Evolutionary conservation across 2,888 invertebrate species (phyloP), one percentile per base, ranked within the genome.

Genomic region (Nomada fucata): DNA sequence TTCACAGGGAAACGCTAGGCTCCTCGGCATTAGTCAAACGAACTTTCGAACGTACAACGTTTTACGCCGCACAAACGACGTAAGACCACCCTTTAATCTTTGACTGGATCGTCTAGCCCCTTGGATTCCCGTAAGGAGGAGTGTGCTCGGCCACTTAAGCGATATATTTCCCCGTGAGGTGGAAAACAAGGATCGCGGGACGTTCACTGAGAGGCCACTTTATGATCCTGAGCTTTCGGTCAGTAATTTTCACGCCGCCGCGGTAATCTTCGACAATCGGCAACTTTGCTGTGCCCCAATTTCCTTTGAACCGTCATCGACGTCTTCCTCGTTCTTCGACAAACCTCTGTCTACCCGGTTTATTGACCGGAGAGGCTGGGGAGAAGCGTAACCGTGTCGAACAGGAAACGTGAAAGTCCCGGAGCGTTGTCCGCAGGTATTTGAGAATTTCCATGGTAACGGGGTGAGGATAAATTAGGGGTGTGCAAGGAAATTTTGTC

Each of bases 181-280:
- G n/a, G 72, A 50, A 59, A 65, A 74, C 79, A 74, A 60, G 53
- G 53, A 29, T 10, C 50, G 47, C 36, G 61, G 70, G 79, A 65
- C 50, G 50, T 52, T 65, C 50, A 2, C 47, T 15, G 50, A 74
- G 64, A 70, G n/a, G 52, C 52, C 57, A 47, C 44, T 61, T 50
- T 36, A 57, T 60, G 55, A 65, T 23, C 47, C 11, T 2, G 7
- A 13, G 63, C 44, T 53, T 44, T 76, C 52, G 79, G 26, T 23
- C 57, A 76, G 76, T 79, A 80, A 80, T 82, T 82, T 80, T 70
- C 65, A 72, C 61, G 67, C 29, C 67, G 26, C 64, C 53, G 64
- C 64, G 76, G 23, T 47, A 80, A 73, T 59, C 68, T 71, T 76
- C 73, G 80, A 75, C 71, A 79, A 83, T 84, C 85, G 83, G 57